Conservation (phyloP, 2,113 vertebrate genomes). For the Neogale vison region DNA sequence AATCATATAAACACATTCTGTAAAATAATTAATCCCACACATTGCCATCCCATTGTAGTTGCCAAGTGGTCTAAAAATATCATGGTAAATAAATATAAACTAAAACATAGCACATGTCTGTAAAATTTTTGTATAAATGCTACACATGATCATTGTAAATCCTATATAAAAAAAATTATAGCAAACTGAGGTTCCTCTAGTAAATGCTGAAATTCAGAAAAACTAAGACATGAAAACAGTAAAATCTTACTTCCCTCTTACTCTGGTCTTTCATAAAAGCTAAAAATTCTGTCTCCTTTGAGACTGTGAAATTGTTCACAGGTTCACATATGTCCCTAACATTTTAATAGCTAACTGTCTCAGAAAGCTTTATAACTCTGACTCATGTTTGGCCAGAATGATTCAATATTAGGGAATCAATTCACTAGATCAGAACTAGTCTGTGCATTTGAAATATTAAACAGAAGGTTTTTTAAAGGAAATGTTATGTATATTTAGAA, state of each 20-base stretch:
- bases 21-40: background rate
- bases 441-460: constrained; percentile 69
- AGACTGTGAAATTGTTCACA: constrained; percentile 60
- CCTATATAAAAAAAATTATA: background rate
- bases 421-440: constrained; percentile 70
- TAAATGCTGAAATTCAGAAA: constrained; percentile 13
- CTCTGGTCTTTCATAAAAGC: background rate
- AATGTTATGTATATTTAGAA: constrained; percentile 66
- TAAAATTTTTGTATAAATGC: background rate
- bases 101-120: background rate
- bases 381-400: constrained; percentile 67
- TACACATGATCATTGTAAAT: background rate
- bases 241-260: background rate
- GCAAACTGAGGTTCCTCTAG: background rate
- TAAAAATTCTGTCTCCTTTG: constrained; percentile 57
- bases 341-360: constrained; percentile 57
- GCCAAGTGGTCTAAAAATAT: background rate
- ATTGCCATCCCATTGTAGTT: background rate
- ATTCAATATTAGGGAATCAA: constrained; percentile 70
- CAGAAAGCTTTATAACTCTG: constrained; percentile 69
- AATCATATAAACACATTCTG: background rate
- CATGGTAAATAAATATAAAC: background rate
- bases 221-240: background rate
- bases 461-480: constrained; percentile 62
- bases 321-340: background rate